Conservation (phyloP, 2,888 invertebrate species). For the Dendrolimus pini region DNA sequence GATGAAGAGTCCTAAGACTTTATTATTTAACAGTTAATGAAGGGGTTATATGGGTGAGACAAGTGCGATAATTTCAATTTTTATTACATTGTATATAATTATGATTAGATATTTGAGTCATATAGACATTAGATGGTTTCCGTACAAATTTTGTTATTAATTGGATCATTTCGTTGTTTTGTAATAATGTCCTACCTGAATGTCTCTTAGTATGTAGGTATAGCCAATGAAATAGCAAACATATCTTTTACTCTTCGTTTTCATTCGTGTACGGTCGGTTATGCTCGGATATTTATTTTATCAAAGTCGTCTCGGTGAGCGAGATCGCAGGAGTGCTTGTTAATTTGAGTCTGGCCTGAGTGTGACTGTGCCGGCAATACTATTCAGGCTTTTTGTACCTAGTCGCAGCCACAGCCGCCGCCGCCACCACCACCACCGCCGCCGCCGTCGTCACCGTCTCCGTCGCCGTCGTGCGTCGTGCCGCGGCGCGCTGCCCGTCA, state of each 20-base stretch:
- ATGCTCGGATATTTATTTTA: constrained; percentile 44
- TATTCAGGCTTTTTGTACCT: constrained; percentile 34
- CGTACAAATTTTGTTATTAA: constrained; percentile 14
- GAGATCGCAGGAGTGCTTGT: constrained; percentile 51
- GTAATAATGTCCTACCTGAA: constrained; percentile 21
- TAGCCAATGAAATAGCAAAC: constrained; percentile 43
- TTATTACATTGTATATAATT: no score
- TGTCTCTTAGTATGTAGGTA: constrained; percentile 15
- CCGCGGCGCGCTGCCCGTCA: constrained; percentile 28
- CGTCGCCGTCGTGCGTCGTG: constrained; percentile 30
- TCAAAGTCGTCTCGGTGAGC: constrained; percentile 47
- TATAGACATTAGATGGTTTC: no score
- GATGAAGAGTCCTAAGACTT: no score
- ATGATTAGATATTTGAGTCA: no score
- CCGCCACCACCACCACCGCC: constrained; percentile 27
- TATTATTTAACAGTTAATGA: no score
- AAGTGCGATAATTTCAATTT: no score
- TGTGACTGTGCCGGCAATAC: constrained; percentile 60
- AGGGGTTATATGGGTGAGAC: no score
- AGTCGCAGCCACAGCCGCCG: constrained; percentile 30
- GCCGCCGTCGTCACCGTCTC: constrained; percentile 22
- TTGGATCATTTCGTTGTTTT: constrained; percentile 28
- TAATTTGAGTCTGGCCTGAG: constrained; percentile 45
- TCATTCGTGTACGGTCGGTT: constrained; percentile 49
- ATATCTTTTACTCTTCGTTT: constrained; percentile 40